Conservation (phyloP, 2,113 vertebrate species). For the Rhombomys opimus region DNA sequence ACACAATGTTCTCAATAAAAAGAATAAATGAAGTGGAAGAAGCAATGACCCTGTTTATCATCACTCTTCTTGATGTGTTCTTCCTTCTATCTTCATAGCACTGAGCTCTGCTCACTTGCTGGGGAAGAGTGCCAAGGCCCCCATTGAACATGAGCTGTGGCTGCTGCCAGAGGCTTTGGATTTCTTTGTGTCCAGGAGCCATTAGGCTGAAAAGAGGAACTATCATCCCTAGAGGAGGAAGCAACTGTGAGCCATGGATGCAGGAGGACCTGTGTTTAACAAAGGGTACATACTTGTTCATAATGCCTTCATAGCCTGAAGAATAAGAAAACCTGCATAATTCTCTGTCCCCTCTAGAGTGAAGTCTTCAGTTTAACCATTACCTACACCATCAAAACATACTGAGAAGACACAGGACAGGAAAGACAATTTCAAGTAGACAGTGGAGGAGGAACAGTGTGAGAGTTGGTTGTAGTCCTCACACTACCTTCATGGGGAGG, state of each 20-base stretch:
- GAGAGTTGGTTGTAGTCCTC: not conserved
- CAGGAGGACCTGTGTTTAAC: not conserved
- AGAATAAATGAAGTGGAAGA: not conserved
- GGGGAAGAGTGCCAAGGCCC: not conserved
- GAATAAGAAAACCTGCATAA: not conserved
- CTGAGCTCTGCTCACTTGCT: not conserved
- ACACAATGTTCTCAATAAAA: not conserved
- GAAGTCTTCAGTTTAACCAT: not conserved
- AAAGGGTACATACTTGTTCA: not conserved
- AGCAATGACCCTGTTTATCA: not conserved
- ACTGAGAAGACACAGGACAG: not conserved
- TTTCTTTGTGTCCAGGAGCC: not conserved
- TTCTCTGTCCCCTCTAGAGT: not conserved
- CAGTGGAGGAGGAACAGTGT: not conserved
- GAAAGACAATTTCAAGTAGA: not conserved
- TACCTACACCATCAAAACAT: not conserved
- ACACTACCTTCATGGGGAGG: not conserved
- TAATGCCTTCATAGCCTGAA: not conserved
- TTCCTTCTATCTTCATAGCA: not conserved
- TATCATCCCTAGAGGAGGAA: not conserved
- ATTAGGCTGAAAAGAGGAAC: not conserved
- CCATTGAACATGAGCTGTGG: not conserved
- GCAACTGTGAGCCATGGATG: not conserved
- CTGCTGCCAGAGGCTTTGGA: not conserved
- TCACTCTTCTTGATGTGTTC: not conserved